Conservation (phyloP, 2,797 vertebrate species). For the Chlorospingus flavigularis region DNA sequence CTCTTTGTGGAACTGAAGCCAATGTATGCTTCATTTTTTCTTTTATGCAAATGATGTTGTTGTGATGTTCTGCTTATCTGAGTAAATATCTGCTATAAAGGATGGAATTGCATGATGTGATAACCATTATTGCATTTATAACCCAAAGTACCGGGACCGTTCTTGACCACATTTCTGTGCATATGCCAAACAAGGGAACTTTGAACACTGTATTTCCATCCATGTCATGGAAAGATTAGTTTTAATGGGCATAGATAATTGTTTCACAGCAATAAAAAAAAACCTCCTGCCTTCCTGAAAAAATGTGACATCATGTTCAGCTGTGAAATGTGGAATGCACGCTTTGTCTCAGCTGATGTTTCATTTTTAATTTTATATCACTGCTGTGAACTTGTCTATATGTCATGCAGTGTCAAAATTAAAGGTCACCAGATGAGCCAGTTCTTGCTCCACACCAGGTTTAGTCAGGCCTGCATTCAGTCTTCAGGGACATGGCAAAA, state of each 20-base stretch:
- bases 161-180: neutral
- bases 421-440: neutral
- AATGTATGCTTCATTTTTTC: neutral
- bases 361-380: neutral
- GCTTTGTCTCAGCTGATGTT: neutral
- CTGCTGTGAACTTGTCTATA: neutral
- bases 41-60: neutral
- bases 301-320: neutral
- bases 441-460: neutral
- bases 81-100: neutral
- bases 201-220: neutral
- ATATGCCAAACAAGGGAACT: neutral
- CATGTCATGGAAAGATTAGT: neutral
- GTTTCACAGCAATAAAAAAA: neutral
- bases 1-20: neutral
- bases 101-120: neutral
- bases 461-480: neutral
- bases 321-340: neutral
- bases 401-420: neutral
- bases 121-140: neutral
- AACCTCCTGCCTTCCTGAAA: neutral
- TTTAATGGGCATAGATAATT: neutral
- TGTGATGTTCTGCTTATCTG: neutral
- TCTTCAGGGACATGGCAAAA: neutral
- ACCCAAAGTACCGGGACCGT: neutral